Percentiles rank a stretch among this genome's conserved stretches.
phyloP scores from a whole-genome alignment of 2,113 vertebrate species.

The Oophaga pumilio region DNA sequence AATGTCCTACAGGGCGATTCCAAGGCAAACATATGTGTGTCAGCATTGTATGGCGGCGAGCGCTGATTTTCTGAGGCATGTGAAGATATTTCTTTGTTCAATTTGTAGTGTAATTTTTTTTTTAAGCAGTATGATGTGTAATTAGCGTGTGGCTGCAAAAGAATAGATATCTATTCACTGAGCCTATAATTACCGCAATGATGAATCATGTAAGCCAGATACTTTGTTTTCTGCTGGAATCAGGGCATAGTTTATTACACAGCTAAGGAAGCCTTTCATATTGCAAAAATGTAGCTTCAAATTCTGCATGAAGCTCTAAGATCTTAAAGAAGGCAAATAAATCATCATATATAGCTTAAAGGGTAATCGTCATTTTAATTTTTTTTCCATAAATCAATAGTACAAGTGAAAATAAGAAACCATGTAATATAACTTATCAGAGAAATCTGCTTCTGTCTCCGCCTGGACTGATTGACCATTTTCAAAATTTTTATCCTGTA shows the following conservation, averaged over 20 bases:
- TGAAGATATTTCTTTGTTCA: conserved; percentile 13
- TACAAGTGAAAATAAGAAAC: too few relatives aligned
- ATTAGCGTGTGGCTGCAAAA: conserved; percentile 30
- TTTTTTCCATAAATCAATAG: too few relatives aligned
- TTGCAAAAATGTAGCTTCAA: neutral
- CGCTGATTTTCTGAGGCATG: conserved; percentile 1
- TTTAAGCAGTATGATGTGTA: conserved; percentile 22
- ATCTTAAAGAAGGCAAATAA: neutral
- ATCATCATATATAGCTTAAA: neutral
- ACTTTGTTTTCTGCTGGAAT: conserved; percentile 1
- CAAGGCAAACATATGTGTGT: conserved; percentile 41
- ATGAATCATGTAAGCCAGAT: conserved; percentile 28
- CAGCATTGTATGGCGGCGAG: neutral
- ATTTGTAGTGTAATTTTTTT: conserved; percentile 29
- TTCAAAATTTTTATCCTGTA: too few relatives aligned
- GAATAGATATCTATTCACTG: conserved; percentile 43
- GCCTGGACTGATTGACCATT: too few relatives aligned
- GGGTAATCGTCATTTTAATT: too few relatives aligned
- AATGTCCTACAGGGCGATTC: conserved; percentile 24
- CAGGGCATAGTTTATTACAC: conserved; percentile 13
- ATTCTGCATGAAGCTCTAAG: neutral
- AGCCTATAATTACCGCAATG: conserved; percentile 42
- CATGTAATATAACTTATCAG: too few relatives aligned
- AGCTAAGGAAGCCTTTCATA: conserved; percentile 14
- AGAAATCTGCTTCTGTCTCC: too few relatives aligned